Percentiles rank a stretch among this genome's conserved stretches.
These are phyloP conservation scores for Taurulus bubalis DNA, from an alignment of 2,113 vertebrate species.

Conservation along the genomic window DNA sequence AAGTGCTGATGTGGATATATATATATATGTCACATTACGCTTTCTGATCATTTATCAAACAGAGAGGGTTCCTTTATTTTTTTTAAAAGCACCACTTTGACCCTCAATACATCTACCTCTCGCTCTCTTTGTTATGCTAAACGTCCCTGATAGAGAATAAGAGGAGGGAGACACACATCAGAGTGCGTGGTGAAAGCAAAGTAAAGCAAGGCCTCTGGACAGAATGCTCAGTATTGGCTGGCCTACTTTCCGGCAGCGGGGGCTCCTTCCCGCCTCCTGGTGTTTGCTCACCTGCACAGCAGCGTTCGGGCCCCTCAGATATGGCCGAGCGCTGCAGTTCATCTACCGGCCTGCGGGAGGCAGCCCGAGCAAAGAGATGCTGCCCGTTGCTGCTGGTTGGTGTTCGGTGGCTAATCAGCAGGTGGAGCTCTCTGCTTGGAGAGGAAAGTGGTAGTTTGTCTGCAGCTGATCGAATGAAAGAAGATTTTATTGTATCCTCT, in stretches of 20 bases:
- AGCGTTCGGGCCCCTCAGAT: accelerated
- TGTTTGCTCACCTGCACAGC: background rate
- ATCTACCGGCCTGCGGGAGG: conserved; percentile 34
- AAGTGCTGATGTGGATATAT: background rate
- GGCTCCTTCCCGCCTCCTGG: conserved; percentile 68
- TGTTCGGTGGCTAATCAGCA: conserved; percentile 7
- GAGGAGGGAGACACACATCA: conserved; percentile 21
- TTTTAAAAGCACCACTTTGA: background rate
- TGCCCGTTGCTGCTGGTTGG: accelerated
- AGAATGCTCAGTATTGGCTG: conserved; percentile 46
- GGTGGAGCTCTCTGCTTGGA: conserved; percentile 36
- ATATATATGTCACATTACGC: background rate
- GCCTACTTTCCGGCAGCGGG: conserved; percentile 62
- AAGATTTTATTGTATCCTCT: background rate
- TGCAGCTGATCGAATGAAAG: background rate
- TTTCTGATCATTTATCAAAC: background rate
- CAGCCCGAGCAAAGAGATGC: conserved; percentile 8
- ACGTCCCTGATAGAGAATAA: conserved; percentile 6
- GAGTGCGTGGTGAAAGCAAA: conserved; percentile 45
- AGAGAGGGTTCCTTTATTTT: background rate
- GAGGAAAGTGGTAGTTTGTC: background rate
- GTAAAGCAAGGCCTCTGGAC: conserved; percentile 56
- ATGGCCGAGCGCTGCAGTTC: background rate
- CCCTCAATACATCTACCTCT: background rate
- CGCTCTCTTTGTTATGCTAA: background rate